Evolutionary conservation across 2,797 vertebrate genomes (phyloP), one percentile per base, ranked within the genome.

Genomic region (Danio tinwini): DNA sequence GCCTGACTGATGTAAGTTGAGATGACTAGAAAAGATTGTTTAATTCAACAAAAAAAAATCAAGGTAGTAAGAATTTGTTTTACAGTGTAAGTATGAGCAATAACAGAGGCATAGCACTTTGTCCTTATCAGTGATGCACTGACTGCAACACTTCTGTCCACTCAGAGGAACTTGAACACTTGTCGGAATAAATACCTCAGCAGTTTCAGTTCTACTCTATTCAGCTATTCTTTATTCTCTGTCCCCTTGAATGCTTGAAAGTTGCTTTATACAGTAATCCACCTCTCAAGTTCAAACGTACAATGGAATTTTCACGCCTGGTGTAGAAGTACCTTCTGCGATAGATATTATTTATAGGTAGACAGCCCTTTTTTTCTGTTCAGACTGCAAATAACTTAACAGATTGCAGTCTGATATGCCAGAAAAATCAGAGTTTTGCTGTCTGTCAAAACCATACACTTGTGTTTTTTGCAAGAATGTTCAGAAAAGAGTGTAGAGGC

Each of bases 121-220:
- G 76, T 78, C 9, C 56, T 71, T 62, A 69, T 78, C 67, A 70
- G 29, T 21, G 64, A 16, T 78, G 67, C 55, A 70, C 17, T 44
- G 45, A 78, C 45, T 63, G 76, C 45, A 71, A 70, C 58, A 52
- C 76, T 71, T 71, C 47, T 53, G 10, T 79, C 56, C 56, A 16
- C 47, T 71, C 45, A 73, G 17, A 58, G 63, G 45, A 72, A 64
- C 58, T n/a, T 52, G n/a, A 19, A 56, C 39, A 45, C 11, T n/a
- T 37, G 49, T 61, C 1, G 0, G 39, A 59, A 49, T 16, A 37
- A 71, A 82, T 45, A 56, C 52, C 50, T 58, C 65, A 39, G 71
- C 39, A 61, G 39, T 76, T 45, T 78, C 59, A 42, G 42, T 55
- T 37, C 11, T 61, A 40, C 12, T 49, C 68, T 52, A 58, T 61